phyloP scores from a whole-genome alignment of 1,140 invertebrate species.

The Cyrtorhinus lividipennis region DNA sequence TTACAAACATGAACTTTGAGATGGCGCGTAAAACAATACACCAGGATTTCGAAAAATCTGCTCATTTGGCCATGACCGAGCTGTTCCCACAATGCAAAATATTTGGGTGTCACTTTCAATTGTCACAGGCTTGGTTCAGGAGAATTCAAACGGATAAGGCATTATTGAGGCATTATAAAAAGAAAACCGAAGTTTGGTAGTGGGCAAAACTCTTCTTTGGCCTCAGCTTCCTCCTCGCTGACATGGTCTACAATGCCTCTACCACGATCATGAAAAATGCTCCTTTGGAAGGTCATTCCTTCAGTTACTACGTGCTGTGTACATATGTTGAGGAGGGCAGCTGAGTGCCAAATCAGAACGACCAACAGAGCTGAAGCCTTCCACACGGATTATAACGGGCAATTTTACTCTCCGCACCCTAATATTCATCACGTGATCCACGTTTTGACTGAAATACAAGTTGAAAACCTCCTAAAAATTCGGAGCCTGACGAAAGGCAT shows the following conservation, averaged over 20 bases:
- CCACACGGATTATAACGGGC: not conserved
- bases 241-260: not conserved
- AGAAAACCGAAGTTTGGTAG: slow-evolving; percentile 2
- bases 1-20: not conserved
- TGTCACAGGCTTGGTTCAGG: slow-evolving; percentile 31
- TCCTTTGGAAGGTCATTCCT: slow-evolving; percentile 5
- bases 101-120: slow-evolving; percentile 20
- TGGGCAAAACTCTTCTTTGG: not conserved
- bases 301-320: not conserved
- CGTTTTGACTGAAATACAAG: not conserved
- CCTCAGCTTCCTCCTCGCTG: not conserved
- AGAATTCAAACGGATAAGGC: not conserved
- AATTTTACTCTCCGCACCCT: not conserved
- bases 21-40: not conserved
- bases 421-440: not conserved
- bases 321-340: not conserved
- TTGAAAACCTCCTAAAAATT: not conserved
- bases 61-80: not conserved
- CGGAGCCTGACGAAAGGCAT: not conserved
- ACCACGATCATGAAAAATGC: not conserved
- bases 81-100: not conserved
- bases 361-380: slow-evolving; percentile 1
- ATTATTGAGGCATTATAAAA: not conserved
- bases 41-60: slow-evolving; percentile 1
- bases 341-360: not conserved